Conservation (phyloP, 2,797 vertebrate species). For the Salarias fasciatus region DNA sequence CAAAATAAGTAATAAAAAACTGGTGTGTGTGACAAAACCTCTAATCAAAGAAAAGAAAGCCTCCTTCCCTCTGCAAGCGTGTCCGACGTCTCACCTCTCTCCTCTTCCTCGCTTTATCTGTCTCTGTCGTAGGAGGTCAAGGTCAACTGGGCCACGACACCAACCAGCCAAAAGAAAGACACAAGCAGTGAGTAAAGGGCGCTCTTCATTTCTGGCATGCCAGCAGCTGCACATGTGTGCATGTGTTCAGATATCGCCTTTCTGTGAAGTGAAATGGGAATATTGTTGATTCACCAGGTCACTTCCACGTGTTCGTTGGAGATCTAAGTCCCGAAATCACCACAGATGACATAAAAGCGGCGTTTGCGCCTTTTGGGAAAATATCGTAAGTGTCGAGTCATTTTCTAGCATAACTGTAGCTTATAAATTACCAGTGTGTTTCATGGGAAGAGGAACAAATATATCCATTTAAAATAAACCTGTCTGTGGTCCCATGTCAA, state of each 20-base stretch:
- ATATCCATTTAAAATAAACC: too few relatives aligned
- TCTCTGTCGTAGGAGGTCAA: constrained; percentile 92
- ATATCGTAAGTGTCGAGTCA: constrained; percentile 97
- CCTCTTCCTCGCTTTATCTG: constrained; percentile 50
- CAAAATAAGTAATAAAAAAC: constrained; percentile 55
- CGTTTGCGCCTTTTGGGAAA: constrained; percentile 96
- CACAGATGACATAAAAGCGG: constrained; percentile 97
- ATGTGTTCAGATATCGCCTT: too few relatives aligned
- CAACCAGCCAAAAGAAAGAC: constrained; percentile 99
- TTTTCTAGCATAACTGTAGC: too few relatives aligned
- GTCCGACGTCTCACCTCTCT: constrained; percentile 37
- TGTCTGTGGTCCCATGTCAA: too few relatives aligned
- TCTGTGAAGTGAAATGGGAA: too few relatives aligned
- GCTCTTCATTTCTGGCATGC: too few relatives aligned
- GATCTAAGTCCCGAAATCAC: constrained; percentile 98
- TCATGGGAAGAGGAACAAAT: too few relatives aligned
- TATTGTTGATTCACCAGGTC: constrained; percentile 75
- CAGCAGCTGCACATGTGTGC: too few relatives aligned
- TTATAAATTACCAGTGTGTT: too few relatives aligned
- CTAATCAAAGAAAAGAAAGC: neutral
- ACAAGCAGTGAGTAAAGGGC: constrained; percentile 93
- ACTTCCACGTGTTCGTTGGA: constrained; percentile 99
- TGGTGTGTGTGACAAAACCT: constrained; percentile 71
- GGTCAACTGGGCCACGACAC: constrained; percentile 99
- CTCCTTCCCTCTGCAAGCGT: constrained; percentile 16